phyloP scores from a whole-genome alignment of 2,888 invertebrate genomes.

The Philereme vetulata region DNA sequence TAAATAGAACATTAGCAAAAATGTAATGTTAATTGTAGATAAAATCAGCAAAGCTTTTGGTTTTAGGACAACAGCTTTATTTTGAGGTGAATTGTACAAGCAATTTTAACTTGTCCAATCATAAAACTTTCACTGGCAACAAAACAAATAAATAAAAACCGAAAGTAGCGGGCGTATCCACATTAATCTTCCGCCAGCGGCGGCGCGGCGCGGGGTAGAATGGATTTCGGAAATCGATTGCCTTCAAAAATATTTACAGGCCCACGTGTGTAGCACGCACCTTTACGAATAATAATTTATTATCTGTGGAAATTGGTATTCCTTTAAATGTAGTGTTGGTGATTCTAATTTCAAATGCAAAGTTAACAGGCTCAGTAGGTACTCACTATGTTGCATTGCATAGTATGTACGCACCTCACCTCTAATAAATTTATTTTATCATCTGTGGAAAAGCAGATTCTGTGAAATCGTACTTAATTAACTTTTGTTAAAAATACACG shows the following conservation, averaged over 20 bases:
- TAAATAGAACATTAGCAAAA: too few relatives aligned
- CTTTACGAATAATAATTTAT: constrained; percentile 44
- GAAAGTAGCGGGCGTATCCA: constrained; percentile 53
- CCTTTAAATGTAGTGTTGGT: constrained; percentile 1
- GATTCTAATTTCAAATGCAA: background rate
- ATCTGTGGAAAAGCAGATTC: too few relatives aligned
- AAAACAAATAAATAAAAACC: constrained; percentile 28
- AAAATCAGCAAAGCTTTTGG: too few relatives aligned
- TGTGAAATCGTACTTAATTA: too few relatives aligned
- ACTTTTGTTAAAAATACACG: too few relatives aligned
- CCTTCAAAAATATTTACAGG: constrained; percentile 82
- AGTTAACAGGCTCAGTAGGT: too few relatives aligned
- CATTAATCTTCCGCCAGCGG: constrained; percentile 39
- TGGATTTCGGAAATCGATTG: constrained; percentile 84
- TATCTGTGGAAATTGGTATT: constrained; percentile 11
- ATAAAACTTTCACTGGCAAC: constrained; percentile 18
- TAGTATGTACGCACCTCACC: too few relatives aligned
- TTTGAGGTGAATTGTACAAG: background rate
- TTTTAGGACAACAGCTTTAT: too few relatives aligned
- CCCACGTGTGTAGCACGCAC: constrained; percentile 72
- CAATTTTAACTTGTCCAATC: constrained; percentile 23
- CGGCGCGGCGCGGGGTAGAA: constrained; percentile 71
- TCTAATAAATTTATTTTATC: too few relatives aligned
- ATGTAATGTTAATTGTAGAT: too few relatives aligned
- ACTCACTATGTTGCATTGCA: too few relatives aligned